Conservation (phyloP, 1,140 invertebrate genomes). For the Heliconius himera region DNA sequence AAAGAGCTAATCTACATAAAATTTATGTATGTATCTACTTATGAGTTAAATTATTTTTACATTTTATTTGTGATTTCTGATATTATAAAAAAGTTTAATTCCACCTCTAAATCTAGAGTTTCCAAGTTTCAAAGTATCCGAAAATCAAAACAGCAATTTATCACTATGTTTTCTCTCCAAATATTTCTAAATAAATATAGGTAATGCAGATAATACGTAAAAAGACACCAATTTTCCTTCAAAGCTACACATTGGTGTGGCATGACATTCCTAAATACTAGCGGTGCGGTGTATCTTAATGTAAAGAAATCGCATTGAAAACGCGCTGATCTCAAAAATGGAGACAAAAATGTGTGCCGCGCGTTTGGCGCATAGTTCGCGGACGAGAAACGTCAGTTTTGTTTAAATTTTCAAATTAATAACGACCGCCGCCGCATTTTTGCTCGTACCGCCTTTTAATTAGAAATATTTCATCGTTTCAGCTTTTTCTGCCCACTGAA, state of each 20-base stretch:
- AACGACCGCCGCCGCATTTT: constrained; percentile 58
- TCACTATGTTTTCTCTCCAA: background rate
- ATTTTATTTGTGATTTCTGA: no score
- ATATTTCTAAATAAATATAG: background rate
- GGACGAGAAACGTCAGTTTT: constrained; percentile 74
- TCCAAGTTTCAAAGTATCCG: no score
- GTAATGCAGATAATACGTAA: background rate
- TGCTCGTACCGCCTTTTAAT: constrained; percentile 61
- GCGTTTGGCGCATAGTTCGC: constrained; percentile 63
- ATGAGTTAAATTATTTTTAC: no score
- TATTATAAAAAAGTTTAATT: no score
- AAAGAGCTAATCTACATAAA: no score
- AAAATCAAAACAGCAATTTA: no score
- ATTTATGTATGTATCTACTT: no score
- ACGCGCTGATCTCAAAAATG: constrained; percentile 41
- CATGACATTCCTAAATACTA: constrained; percentile 9
- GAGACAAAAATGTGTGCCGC: constrained; percentile 59
- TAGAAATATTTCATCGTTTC: constrained; percentile 68
- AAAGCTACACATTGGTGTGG: constrained; percentile 7
- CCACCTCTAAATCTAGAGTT: no score
- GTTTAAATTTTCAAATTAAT: constrained; percentile 79
- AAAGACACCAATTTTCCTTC: background rate
- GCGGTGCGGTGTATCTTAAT: constrained; percentile 13
- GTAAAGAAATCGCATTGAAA: constrained; percentile 36
- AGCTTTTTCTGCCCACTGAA: constrained; percentile 41